phyloP scores from a whole-genome alignment of 1,140 invertebrate genomes.

The Pseudomyrmex pallidus region DNA sequence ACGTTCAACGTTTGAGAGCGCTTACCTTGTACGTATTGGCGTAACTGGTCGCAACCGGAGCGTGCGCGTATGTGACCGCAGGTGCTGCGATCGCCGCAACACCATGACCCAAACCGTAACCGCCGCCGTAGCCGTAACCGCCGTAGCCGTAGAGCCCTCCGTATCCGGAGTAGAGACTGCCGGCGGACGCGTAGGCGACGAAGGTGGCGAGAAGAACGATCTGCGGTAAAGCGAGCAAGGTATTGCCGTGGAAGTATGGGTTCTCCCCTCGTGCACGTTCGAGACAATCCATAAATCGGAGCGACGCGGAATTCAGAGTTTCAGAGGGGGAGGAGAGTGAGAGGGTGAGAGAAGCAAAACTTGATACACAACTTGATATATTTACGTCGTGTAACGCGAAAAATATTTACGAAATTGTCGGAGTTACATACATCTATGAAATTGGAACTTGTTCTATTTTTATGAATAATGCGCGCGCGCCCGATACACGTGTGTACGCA shows the following conservation, averaged over 20 bases:
- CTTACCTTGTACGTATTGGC: slow-evolving; percentile 74
- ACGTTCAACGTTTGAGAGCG: neutral
- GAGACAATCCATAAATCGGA: neutral
- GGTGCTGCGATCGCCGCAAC: slow-evolving; percentile 58
- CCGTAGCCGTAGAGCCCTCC: slow-evolving; percentile 70
- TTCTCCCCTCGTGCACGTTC: neutral
- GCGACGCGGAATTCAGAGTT: neutral
- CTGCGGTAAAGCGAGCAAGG: slow-evolving; percentile 62
- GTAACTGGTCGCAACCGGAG: slow-evolving; percentile 79
- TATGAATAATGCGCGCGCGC: too few relatives aligned
- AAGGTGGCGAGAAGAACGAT: slow-evolving; percentile 75
- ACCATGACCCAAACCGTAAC: slow-evolving; percentile 57
- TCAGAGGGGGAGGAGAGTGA: too few relatives aligned
- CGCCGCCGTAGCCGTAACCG: slow-evolving; percentile 60
- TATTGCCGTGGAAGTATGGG: neutral
- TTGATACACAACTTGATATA: neutral
- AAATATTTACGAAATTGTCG: neutral
- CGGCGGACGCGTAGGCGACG: slow-evolving; percentile 79
- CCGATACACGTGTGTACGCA: neutral
- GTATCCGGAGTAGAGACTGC: slow-evolving; percentile 73
- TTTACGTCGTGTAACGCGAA: neutral
- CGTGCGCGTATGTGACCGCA: slow-evolving; percentile 58
- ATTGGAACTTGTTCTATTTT: neutral
- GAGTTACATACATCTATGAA: neutral
- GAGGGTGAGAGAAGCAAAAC: too few relatives aligned